Evolutionary conservation across 2,888 invertebrate genomes (phyloP).

Genomic region (Drosophila austrosaltans): DNA sequence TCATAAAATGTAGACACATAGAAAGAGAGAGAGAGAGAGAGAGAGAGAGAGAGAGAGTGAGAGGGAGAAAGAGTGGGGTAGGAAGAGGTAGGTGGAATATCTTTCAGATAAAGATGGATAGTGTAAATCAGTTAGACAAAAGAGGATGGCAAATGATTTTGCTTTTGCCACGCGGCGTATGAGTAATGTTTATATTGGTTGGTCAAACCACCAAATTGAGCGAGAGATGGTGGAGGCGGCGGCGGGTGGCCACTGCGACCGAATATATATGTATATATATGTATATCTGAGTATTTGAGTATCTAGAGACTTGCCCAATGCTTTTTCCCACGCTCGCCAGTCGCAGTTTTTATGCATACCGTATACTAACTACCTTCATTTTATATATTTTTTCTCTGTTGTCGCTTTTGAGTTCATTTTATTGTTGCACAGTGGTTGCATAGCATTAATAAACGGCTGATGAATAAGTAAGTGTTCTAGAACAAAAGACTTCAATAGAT

Average conservation of each 20-base stretch:
- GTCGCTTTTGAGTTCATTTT: slow-evolving; percentile 8
- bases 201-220: slow-evolving; percentile 6
- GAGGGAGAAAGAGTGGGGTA: neutral
- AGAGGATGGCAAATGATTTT: neutral
- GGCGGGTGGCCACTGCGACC: slow-evolving; percentile 19
- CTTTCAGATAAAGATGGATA: neutral
- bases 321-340: slow-evolving; percentile 70
- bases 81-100: neutral
- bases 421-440: slow-evolving; percentile 14
- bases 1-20: slow-evolving; percentile 18
- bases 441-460: neutral
- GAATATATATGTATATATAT: slow-evolving; percentile 13
- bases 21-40: neutral
- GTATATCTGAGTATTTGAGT: slow-evolving; percentile 19
- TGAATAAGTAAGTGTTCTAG: neutral
- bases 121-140: neutral
- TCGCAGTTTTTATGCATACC: slow-evolving; percentile 57
- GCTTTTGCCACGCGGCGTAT: slow-evolving; percentile 55
- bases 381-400: slow-evolving; percentile 14
- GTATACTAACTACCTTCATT: slow-evolving; percentile 58
- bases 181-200: slow-evolving; percentile 57
- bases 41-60: neutral
- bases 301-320: slow-evolving; percentile 38
- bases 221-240: neutral
- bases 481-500: too few relatives aligned